Evolutionary conservation across 2,797 vertebrate genomes (phyloP).

Genomic region (Coccyzus lansbergi): DNA sequence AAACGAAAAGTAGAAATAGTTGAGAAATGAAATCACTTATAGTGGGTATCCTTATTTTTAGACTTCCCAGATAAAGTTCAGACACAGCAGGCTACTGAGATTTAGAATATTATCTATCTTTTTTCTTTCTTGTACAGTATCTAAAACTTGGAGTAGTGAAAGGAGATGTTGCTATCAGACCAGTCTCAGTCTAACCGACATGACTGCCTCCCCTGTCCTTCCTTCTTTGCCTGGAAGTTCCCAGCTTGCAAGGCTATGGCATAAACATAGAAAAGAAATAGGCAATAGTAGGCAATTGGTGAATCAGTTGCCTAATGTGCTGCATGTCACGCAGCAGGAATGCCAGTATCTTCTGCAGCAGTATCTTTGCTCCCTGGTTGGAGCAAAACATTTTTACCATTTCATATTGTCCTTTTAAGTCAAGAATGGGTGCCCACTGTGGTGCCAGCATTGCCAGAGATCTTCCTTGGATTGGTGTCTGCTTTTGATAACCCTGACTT

Average conservation of each 20-base stretch:
- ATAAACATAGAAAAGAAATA: slow-evolving; percentile 42
- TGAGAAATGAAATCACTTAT: not conserved
- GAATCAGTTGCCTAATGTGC: not conserved
- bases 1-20: slow-evolving; percentile 20
- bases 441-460: not conserved
- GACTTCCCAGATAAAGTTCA: not conserved
- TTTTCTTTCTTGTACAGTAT: not conserved
- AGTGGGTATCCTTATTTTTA: not conserved
- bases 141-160: not conserved
- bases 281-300: not conserved
- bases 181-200: not conserved
- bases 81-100: no score
- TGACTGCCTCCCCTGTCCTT: not conserved
- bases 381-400: not conserved
- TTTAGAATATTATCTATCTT: not conserved
- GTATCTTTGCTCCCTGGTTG: not conserved
- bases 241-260: slow-evolving; percentile 47
- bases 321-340: slow-evolving; percentile 40
- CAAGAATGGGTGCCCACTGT: not conserved
- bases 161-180: not conserved
- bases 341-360: not conserved
- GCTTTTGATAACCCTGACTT: not conserved
- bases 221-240: slow-evolving; percentile 55
- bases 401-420: not conserved
- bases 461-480: not conserved